Conservation (phyloP, 2,797 vertebrate species). For the Ctenopoma kingsleyae region DNA sequence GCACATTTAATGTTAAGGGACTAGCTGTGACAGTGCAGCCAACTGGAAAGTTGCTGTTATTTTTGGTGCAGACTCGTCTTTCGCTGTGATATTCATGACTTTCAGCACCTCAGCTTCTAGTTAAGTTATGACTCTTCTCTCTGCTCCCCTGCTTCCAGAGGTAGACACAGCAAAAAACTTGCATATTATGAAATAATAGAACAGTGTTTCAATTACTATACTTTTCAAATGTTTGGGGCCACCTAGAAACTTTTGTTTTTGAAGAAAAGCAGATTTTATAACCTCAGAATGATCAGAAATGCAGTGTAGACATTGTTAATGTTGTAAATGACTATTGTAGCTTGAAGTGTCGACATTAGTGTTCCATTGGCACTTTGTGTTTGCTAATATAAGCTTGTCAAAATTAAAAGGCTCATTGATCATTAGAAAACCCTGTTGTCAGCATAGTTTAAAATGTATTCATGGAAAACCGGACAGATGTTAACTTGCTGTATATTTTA, state of each 20-base stretch:
- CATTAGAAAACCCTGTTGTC: too few species aligned
- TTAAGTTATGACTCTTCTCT: constrained; percentile 40
- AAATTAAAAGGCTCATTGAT: too few species aligned
- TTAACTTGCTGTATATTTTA: not conserved
- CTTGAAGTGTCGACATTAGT: too few species aligned
- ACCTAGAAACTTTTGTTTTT: too few species aligned
- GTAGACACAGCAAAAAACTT: not conserved
- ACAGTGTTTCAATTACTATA: not conserved
- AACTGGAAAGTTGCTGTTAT: constrained; percentile 73
- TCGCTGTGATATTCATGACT: constrained; percentile 59
- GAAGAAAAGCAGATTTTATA: too few species aligned
- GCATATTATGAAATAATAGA: not conserved
- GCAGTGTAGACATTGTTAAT: too few species aligned
- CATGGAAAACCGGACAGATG: not conserved
- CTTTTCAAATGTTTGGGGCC: too few species aligned
- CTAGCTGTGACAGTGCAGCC: constrained; percentile 69
- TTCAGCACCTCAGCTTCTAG: constrained; percentile 59
- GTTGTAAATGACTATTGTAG: too few species aligned
- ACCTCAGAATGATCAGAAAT: too few species aligned
- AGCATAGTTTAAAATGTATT: too few species aligned
- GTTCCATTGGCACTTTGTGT: too few species aligned
- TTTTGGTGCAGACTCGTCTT: constrained; percentile 65
- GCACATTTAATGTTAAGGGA: constrained; percentile 66
- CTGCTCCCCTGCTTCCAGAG: constrained; percentile 2
- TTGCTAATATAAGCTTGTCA: too few species aligned